Conservation (phyloP, 2,113 vertebrate species). For the Oncorhynchus masou region DNA sequence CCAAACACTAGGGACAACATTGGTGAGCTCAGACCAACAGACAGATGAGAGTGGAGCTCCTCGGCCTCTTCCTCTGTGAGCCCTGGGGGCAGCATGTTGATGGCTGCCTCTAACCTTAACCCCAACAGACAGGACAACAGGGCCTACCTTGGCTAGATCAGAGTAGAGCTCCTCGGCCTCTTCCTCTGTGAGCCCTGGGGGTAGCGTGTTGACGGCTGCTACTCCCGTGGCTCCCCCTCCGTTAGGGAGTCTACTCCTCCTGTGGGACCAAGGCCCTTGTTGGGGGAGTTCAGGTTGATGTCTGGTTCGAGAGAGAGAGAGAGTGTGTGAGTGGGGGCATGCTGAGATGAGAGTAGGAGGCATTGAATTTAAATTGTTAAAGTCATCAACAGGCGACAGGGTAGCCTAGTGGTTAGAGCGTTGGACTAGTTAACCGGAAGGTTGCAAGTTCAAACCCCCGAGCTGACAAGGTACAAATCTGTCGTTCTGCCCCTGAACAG, state of each 20-base stretch:
- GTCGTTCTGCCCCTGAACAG: no score
- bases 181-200: conserved; percentile 81
- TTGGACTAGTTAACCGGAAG: no score
- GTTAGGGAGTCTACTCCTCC: conserved; percentile 73
- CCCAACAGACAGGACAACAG: no score
- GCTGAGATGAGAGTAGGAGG: no score
- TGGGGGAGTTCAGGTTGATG: conserved; percentile 98
- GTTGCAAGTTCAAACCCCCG: no score
- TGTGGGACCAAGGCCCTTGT: conserved; percentile 80
- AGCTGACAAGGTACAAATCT: no score
- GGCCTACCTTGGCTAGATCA: conserved; percentile 85
- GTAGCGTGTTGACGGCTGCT: conserved; percentile 48
- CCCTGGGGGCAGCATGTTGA: conserved; percentile 60
- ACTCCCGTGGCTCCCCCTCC: conserved; percentile 58
- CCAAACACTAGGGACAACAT: no score
- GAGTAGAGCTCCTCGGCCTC: conserved; percentile 86
- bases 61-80: conserved; percentile 87
- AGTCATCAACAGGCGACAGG: no score
- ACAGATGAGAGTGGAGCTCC: conserved; percentile 77
- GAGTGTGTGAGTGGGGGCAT: neutral
- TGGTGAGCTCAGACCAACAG: no score
- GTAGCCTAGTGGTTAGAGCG: no score
- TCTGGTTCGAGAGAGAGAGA: conserved; percentile 68
- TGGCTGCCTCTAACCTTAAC: neutral
- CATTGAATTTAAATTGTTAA: no score